Evolutionary conservation across 2,888 invertebrate genomes (phyloP).

Genomic region (Nyleta sp.): DNA sequence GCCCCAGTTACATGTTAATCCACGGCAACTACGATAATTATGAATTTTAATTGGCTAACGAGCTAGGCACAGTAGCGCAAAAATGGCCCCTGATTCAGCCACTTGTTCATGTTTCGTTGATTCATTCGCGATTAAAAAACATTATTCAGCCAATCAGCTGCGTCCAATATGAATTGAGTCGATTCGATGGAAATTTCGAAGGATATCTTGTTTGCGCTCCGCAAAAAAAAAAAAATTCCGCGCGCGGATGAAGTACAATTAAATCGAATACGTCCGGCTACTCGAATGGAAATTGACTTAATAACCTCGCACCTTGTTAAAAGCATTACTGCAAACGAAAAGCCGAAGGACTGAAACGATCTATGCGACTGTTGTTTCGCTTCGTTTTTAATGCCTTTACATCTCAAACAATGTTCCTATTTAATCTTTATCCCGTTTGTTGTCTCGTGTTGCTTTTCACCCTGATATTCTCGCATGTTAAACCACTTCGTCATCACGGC

Average conservation of each 20-base stretch:
- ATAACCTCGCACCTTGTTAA: neutral
- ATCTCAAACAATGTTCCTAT: conserved; percentile 13
- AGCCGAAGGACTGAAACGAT: conserved; percentile 29
- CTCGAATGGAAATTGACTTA: neutral
- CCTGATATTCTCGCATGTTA: conserved; percentile 10
- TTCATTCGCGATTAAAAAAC: conserved; percentile 28
- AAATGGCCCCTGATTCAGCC: conserved; percentile 47
- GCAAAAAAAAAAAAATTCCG: no score
- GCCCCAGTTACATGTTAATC: conserved; percentile 58
- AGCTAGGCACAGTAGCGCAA: conserved; percentile 69
- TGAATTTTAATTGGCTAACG: conserved; percentile 77
- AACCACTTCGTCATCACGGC: conserved; percentile 27
- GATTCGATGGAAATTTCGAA: neutral
- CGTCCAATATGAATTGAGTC: neutral
- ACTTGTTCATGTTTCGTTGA: conserved; percentile 33
- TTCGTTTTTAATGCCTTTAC: conserved; percentile 19
- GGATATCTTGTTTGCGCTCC: no score
- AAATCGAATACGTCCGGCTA: no score
- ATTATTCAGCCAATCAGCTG: conserved; percentile 25
- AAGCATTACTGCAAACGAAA: neutral
- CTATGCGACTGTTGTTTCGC: conserved; percentile 16
- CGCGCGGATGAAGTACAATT: no score
- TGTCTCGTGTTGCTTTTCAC: conserved; percentile 7
- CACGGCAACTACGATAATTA: conserved; percentile 71
- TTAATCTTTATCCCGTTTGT: neutral